Evolutionary conservation across 1,140 invertebrate genomes (phyloP).

Genomic region (Drosophila persimilis): DNA sequence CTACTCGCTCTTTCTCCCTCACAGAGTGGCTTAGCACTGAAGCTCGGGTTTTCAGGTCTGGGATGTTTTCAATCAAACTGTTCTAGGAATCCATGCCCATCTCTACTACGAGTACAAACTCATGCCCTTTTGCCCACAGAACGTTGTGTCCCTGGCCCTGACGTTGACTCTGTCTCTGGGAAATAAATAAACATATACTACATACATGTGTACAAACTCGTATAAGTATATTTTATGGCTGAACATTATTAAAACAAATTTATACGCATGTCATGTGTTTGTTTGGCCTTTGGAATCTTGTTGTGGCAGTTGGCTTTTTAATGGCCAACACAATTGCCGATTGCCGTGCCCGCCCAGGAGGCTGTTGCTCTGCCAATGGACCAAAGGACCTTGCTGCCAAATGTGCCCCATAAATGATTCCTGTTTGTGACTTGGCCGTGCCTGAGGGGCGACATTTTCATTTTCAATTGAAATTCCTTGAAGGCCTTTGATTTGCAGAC

Average conservation of each 20-base stretch:
- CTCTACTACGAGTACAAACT: not conserved
- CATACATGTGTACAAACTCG: too few species aligned
- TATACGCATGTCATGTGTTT: conserved; percentile 36
- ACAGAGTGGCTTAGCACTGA: too few species aligned
- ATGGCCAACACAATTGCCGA: conserved; percentile 53
- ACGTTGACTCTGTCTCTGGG: conserved; percentile 1
- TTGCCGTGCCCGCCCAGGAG: conserved; percentile 19
- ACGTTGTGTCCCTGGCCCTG: not conserved
- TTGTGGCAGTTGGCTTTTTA: conserved; percentile 64
- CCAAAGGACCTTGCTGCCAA: not conserved
- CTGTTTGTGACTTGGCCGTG: not conserved
- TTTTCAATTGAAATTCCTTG: conserved; percentile 2
- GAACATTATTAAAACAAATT: conserved; percentile 73
- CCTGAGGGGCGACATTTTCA: too few species aligned
- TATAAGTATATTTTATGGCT: conserved; percentile 40
- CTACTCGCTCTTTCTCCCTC: too few species aligned
- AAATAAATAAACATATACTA: conserved; percentile 4
- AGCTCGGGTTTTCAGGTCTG: too few species aligned
- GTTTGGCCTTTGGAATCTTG: conserved; percentile 33
- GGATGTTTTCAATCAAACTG: too few species aligned
- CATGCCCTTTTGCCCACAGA: not conserved
- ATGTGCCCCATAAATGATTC: conserved; percentile 34
- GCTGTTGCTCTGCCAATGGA: conserved; percentile 4
- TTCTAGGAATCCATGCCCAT: not conserved
- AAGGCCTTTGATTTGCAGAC: not conserved